Evolutionary conservation across 2,113 vertebrate genomes (phyloP), one percentile per base, ranked within the genome.

Genomic region (Brevimyrus niger): DNA sequence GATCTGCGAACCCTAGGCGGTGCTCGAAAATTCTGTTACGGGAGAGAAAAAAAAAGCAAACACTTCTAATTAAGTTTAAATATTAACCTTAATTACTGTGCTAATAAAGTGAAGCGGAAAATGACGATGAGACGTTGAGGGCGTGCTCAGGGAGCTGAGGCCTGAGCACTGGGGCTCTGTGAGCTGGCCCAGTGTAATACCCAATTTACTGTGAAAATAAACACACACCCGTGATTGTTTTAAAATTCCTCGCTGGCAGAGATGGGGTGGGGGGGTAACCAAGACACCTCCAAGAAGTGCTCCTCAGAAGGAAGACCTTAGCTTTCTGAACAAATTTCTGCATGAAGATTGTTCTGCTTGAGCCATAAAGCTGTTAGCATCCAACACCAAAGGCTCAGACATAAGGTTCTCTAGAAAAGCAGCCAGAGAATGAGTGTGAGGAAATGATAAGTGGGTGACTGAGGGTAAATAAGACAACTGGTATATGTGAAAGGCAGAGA

Each of bases 201-300:
- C 31, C 51, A 55, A 84, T 84, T 55, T 55, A 55, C 48, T 55
- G 53, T 21, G 42, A 84, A 84, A 84, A 89, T 84, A 84, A 89
- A 89, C 88, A 58, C 44, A 9, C 88, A 17, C 17, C 48, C 23
- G 44, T 46, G 51, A 89, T 89, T 89, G 82, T 44, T n/a, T n/a
- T n/a, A n/a, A n/a, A n/a, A n/a, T n/a, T n/a, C n/a, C n/a, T n/a
- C n/a, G n/a, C n/a, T n/a, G 53, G 19, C 51, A 21, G 51, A 53
- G 51, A 53, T 15, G 51, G 51, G 51, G 51, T 17, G 48, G 48
- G 47, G 84, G 48, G 50, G 48, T 87, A 87, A 17, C 53, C 38
- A 58, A 23, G 69, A 42, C 50, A 31, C 38, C 76, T 89, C 50
- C 80, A 17, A 82, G 88, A 85, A 82, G 35, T 53, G 73, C 88